Percentiles rank a stretch among this genome's conserved stretches.
These are phyloP conservation scores for Conus ventricosus DNA, from an alignment of 1,140 invertebrate species.

Conservation along the genomic window DNA sequence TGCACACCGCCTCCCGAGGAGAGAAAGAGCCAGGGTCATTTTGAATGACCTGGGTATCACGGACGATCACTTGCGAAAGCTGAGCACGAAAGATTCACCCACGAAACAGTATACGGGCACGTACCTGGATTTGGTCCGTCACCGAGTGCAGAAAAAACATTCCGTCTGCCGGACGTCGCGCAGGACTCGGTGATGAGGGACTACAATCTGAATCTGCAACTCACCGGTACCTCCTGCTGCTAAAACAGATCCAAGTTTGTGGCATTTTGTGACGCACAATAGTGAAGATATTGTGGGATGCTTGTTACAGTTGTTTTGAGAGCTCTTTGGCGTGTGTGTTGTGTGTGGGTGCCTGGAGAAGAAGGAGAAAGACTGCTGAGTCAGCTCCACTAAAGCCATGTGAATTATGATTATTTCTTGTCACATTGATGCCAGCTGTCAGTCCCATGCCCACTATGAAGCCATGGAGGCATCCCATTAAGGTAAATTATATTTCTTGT, in stretches of 20 bases:
- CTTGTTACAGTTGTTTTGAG: too few species aligned
- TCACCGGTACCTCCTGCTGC: neutral
- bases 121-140: constrained; percentile 80
- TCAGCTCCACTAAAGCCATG: too few species aligned
- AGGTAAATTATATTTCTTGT: too few species aligned
- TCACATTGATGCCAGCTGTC: too few species aligned
- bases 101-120: constrained; percentile 77
- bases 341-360: too few species aligned
- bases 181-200: constrained; percentile 15
- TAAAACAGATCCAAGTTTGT: constrained; percentile 42
- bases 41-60: constrained; percentile 78
- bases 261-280: constrained; percentile 41
- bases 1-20: constrained; percentile 61
- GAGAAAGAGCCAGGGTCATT: constrained; percentile 73
- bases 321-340: neutral
- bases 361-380: neutral
- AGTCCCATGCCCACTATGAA: too few species aligned
- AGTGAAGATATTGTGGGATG: neutral
- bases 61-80: constrained; percentile 75
- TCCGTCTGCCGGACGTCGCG: constrained; percentile 51
- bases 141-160: constrained; percentile 75
- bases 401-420: too few species aligned
- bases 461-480: too few species aligned
- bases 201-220: constrained; percentile 29
- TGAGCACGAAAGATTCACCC: constrained; percentile 75